These are phyloP conservation scores for Leptopilina myrica DNA, from an alignment of 2,888 invertebrate genomes.

Conservation along the genomic window DNA sequence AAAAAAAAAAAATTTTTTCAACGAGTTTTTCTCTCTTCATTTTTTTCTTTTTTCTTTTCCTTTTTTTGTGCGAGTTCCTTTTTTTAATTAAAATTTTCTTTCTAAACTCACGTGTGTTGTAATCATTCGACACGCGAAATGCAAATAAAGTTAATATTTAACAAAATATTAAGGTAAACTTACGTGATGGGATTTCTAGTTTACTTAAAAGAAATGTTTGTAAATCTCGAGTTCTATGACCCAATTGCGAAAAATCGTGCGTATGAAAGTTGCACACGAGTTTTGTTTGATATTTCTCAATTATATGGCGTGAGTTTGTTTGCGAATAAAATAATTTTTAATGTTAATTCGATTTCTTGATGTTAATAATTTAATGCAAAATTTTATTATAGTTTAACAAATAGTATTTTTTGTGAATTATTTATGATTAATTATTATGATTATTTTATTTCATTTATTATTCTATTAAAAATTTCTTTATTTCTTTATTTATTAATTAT, in stretches of 20 bases:
- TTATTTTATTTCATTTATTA: no score
- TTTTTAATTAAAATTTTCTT: slow-evolving; percentile 1
- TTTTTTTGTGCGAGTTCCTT: not conserved
- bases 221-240: slow-evolving; percentile 6
- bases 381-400: no score
- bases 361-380: no score
- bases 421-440: no score
- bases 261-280: not conserved
- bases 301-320: not conserved
- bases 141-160: not conserved
- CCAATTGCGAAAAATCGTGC: not conserved
- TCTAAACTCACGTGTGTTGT: not conserved
- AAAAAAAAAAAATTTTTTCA: not conserved
- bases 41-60: not conserved
- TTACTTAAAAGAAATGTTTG: not conserved
- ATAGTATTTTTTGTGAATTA: no score
- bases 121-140: slow-evolving; percentile 5
- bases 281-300: not conserved
- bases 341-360: no score
- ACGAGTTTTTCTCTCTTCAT: not conserved
- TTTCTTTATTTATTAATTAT: no score
- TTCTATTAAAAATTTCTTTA: no score
- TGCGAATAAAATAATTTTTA: no score
- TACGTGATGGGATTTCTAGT: not conserved
- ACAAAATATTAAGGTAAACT: slow-evolving; percentile 3